Evolutionary conservation across 2,113 vertebrate species (phyloP), one percentile per base, ranked within the genome.

Genomic region (Nanorana parkeri): DNA sequence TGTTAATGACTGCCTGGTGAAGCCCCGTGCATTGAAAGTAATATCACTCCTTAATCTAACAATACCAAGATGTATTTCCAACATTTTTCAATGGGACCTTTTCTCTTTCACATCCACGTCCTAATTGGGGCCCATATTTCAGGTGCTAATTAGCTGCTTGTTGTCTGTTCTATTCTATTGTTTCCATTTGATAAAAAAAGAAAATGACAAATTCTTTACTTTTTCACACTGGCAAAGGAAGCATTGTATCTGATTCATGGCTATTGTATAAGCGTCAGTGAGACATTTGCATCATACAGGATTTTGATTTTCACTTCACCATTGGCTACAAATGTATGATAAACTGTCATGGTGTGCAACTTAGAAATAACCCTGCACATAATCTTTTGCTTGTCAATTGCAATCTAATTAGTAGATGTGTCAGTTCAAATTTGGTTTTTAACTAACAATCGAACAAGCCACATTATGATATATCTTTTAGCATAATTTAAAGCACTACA

Each of bases 41-140:
- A 81, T 81, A 81, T 55, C 58, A 73, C 68, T 81, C 61, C 36
- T 81, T 52, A 73, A 47, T n/a, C 36, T 73, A 63, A 69, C 60
- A 80, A 52, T 61, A 71, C 29, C 55, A 52, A 60, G 11, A 15
- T 71, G 20, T 73, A 72, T 32, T 60, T 73, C 32, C 24, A 56
- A 55, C 29, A 47, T 80, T 80, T 80, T 55, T 69, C 67, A 80
- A n/a, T 71, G 56, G 17, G 67, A 36, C 58, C 17, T 65, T 81
- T 68, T 65, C 24, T 72, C 68, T 73, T 73, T 81, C 47, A 23
- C 79, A 73, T 16, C 41, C 68, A 81, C 65, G 16, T 54, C 26
- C 68, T 81, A 81, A 81, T 81, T 81, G 60, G 61, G 54, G 41
- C 24, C 54, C 68, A 73, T 73, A 26, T 65, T 47, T 26, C 20